Evolutionary conservation across 2,113 vertebrate genomes (phyloP).

Genomic region (Ailurus styani): DNA sequence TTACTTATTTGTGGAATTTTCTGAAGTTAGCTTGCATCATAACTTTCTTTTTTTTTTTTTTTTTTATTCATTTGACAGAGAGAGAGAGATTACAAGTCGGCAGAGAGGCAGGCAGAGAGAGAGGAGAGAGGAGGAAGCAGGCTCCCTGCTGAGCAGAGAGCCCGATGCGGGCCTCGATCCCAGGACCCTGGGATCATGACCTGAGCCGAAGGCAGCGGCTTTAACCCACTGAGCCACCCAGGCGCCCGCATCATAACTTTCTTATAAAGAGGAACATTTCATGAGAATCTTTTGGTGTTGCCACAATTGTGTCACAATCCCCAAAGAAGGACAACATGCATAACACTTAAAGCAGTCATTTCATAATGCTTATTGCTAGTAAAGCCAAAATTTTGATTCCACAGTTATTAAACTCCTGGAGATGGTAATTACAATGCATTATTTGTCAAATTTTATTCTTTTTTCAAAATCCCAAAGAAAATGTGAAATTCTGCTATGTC

Average conservation of each 20-base stretch:
- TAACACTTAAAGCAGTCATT: neutral
- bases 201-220: too few species aligned
- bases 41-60: too few species aligned
- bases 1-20: neutral
- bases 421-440: conserved; percentile 34
- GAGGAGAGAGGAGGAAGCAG: too few species aligned
- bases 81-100: too few species aligned
- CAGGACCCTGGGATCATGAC: too few species aligned
- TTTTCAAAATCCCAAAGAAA: conserved; percentile 40
- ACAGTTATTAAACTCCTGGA: neutral
- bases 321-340: neutral
- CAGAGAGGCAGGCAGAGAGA: too few species aligned
- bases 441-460: conserved; percentile 48
- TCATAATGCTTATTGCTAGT: neutral
- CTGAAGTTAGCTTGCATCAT: neutral
- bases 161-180: too few species aligned
- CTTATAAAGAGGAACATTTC: neutral
- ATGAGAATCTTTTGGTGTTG: conserved; percentile 6
- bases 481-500: conserved; percentile 9
- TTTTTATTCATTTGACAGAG: too few species aligned
- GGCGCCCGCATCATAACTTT: neutral
- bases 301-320: neutral
- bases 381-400: conserved; percentile 13
- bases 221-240: too few species aligned
- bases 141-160: too few species aligned